Evolutionary conservation across 2,888 invertebrate species (phyloP).

Genomic region (Epirrita christyi): DNA sequence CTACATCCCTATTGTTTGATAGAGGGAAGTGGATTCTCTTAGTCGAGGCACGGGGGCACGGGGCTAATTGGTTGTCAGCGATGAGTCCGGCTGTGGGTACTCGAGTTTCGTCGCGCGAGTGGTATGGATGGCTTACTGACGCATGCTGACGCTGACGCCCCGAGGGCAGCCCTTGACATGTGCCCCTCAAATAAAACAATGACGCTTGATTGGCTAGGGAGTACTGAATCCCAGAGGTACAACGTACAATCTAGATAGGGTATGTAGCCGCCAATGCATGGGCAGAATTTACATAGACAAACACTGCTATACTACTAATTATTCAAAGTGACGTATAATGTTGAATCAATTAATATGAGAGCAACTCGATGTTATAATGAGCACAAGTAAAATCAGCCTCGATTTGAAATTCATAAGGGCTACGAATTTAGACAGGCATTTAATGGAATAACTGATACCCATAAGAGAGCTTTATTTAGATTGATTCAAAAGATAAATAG

Average conservation of each 20-base stretch:
- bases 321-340: constrained; percentile 12
- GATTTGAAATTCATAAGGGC: constrained; percentile 34
- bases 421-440: constrained; percentile 24
- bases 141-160: constrained; percentile 40
- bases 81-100: constrained; percentile 63
- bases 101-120: constrained; percentile 53
- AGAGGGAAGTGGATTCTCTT: constrained; percentile 15
- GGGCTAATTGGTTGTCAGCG: constrained; percentile 82
- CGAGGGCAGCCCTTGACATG: constrained; percentile 47
- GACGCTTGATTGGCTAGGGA: constrained; percentile 49
- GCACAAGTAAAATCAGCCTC: constrained; percentile 14
- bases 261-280: constrained; percentile 7
- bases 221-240: constrained; percentile 30
- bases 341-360: constrained; percentile 8
- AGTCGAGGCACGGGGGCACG: constrained; percentile 55
- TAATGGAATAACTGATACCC: constrained; percentile 22
- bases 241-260: constrained; percentile 17
- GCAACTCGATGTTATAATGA: constrained; percentile 5
- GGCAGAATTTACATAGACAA: constrained; percentile 14
- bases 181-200: constrained; percentile 61
- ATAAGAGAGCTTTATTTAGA: constrained; percentile 10
- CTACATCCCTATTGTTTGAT: constrained; percentile 11
- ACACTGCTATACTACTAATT: constrained; percentile 15
- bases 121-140: constrained; percentile 54
- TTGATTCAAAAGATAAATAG: constrained; percentile 8